These are phyloP conservation scores for Philopotamus ludificatus DNA, from an alignment of 1,140 invertebrate genomes.

Conservation along the genomic window DNA sequence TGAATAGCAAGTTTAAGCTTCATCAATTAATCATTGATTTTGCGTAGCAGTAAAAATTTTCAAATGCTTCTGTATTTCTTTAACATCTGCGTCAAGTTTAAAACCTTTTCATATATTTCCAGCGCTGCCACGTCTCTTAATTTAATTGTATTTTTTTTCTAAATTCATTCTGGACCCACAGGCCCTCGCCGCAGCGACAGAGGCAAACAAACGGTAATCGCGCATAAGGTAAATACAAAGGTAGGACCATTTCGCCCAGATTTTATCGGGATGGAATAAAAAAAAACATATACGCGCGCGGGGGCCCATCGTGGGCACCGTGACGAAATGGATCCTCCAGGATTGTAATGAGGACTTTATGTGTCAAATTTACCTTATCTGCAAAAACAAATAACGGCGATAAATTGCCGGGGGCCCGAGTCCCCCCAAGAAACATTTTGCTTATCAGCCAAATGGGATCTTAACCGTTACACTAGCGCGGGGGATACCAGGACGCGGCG, in stretches of 20 bases:
- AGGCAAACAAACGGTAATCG: background rate
- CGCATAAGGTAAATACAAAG: background rate
- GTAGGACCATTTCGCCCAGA: background rate
- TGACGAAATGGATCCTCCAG: background rate
- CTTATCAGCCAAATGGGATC: constrained; percentile 13
- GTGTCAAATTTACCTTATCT: constrained; percentile 21
- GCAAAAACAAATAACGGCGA: constrained; percentile 24
- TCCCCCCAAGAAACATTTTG: constrained; percentile 13
- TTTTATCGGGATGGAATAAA: background rate
- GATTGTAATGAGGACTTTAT: constrained; percentile 8
- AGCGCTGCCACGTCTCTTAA: too few relatives aligned
- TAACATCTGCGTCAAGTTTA: too few relatives aligned
- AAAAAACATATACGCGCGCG: background rate
- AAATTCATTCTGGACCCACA: too few relatives aligned
- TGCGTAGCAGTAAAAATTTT: too few relatives aligned
- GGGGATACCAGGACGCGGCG: background rate
- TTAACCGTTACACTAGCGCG: background rate
- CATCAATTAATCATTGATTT: too few relatives aligned
- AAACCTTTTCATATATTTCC: too few relatives aligned
- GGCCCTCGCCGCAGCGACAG: too few relatives aligned
- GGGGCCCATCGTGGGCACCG: background rate
- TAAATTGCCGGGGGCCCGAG: constrained; percentile 11
- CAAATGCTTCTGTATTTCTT: too few relatives aligned
- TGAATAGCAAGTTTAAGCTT: too few relatives aligned
- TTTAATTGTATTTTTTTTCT: too few relatives aligned